phyloP scores from a whole-genome alignment of 1,140 invertebrate species.

The Charaxes varanes region DNA sequence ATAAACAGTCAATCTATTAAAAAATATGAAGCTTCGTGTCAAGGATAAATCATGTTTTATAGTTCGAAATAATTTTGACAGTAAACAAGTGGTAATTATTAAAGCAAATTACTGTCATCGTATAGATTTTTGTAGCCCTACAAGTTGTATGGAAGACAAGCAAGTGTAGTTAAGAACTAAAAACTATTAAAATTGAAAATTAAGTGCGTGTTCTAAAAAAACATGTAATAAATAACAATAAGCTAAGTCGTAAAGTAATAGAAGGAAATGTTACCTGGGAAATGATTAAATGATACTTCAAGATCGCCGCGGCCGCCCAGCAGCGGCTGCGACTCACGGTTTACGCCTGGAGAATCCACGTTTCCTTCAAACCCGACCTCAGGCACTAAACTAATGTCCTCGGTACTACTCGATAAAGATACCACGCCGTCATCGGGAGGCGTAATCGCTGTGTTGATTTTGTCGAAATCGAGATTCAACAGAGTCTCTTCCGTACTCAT shows the following conservation, averaged over 20 bases:
- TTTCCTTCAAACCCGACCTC: constrained; percentile 79
- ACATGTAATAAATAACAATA: too few species aligned
- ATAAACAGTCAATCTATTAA: too few species aligned
- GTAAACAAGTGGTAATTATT: too few species aligned
- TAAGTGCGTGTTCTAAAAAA: neutral
- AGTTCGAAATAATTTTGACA: too few species aligned
- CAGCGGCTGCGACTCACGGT: constrained; percentile 92
- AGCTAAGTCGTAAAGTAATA: too few species aligned
- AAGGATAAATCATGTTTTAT: too few species aligned
- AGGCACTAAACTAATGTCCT: constrained; percentile 80
- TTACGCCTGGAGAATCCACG: constrained; percentile 84
- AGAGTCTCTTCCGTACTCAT: constrained; percentile 75
- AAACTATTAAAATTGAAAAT: too few species aligned
- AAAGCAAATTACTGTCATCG: constrained; percentile 14
- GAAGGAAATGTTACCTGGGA: constrained; percentile 80
- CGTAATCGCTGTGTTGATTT: constrained; percentile 49
- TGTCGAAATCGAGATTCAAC: constrained; percentile 73
- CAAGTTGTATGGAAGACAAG: constrained; percentile 31
- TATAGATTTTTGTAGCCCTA: constrained; percentile 30
- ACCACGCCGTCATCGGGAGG: constrained; percentile 72
- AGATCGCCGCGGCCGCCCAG: constrained; percentile 86
- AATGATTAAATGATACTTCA: constrained; percentile 85
- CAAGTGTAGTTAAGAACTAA: constrained; percentile 26
- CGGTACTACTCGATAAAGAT: constrained; percentile 73
- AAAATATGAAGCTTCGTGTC: too few species aligned